phyloP scores from a whole-genome alignment of 2,888 invertebrate genomes.

The Eupithecia inturbata region DNA sequence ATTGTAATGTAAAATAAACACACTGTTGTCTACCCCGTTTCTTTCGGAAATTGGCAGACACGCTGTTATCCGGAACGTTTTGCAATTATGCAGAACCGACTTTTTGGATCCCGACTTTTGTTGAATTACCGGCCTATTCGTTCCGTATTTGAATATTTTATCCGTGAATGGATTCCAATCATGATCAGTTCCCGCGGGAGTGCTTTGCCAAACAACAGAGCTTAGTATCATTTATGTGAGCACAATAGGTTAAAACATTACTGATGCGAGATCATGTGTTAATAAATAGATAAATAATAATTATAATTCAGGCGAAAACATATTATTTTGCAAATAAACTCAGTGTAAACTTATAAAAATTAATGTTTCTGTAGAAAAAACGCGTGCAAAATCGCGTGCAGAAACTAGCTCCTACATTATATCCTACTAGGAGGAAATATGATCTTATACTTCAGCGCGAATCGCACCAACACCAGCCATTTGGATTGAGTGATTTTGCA shows the following conservation, averaged over 20 bases:
- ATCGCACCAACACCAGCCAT: not conserved
- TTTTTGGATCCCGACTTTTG: not conserved
- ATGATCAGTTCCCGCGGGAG: slow-evolving; percentile 38
- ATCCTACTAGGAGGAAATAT: not conserved
- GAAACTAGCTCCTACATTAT: no score
- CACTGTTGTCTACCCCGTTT: no score
- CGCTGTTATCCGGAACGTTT: not conserved
- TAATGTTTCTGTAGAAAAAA: no score
- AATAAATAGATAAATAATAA: not conserved
- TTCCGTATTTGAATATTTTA: slow-evolving; percentile 37
- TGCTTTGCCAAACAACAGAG: slow-evolving; percentile 26
- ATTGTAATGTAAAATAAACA: no score
- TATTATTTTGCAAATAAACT: not conserved
- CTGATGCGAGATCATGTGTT: not conserved
- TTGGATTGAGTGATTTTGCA: not conserved
- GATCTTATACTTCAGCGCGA: not conserved
- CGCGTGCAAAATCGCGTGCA: no score
- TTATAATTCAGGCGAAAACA: not conserved
- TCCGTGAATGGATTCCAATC: slow-evolving; percentile 43
- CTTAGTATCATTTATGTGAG: slow-evolving; percentile 28
- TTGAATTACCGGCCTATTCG: not conserved
- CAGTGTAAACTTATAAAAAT: no score
- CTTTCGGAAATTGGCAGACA: no score
- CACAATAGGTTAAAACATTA: slow-evolving; percentile 10
- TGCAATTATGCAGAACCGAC: not conserved